Evolutionary conservation across 2,888 invertebrate genomes (phyloP), one percentile per base, ranked within the genome.

Genomic region (Plagodis dolabraria): DNA sequence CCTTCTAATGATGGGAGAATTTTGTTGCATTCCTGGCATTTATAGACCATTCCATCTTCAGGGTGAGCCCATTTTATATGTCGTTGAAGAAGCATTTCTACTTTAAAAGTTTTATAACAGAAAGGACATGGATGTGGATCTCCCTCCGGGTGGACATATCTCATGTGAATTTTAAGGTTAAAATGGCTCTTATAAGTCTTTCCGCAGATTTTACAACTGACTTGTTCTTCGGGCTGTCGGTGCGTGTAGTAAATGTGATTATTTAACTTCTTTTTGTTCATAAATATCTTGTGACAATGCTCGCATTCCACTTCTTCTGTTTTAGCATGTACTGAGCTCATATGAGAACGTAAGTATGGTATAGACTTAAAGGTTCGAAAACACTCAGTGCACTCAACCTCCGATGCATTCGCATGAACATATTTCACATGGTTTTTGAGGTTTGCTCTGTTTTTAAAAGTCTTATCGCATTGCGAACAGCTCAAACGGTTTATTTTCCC

Each of bases 11-110:
- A 79, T 0, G 75, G 75, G 0, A 81, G 58, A 0, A 69, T 63
- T 46, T 75, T 65, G 0, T 72, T 66, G 38, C 81, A 82, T 11
- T 72, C 68, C 0, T 72, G 71, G 48, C 82, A 82, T 45, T 73
- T 69, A 54, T 81, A 79, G 10, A 70, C 56, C 69, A 78, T 68
- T 0, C 77, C 79, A 33, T 80, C 79, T 0, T 54, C 35, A 0
- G 80, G 76, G 48, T 82, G 82, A 2, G 71, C 71, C 76, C 80
- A 81, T 55, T 74, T 76, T 2, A 76, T 69, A 50, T 82, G 82
- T 5, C 76, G 63, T 52, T 79, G 75, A 0, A 82, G 58, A 0
- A 82, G 49, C 72, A 75, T 76, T 5, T 73, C 71, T 0, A 68
- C 71, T 66, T 80, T 80, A 46, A 79, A 81, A 0, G 57, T 60